Evolutionary conservation across 2,113 vertebrate species (phyloP), one percentile per base, ranked within the genome.

Genomic region (Eurypyga helias): DNA sequence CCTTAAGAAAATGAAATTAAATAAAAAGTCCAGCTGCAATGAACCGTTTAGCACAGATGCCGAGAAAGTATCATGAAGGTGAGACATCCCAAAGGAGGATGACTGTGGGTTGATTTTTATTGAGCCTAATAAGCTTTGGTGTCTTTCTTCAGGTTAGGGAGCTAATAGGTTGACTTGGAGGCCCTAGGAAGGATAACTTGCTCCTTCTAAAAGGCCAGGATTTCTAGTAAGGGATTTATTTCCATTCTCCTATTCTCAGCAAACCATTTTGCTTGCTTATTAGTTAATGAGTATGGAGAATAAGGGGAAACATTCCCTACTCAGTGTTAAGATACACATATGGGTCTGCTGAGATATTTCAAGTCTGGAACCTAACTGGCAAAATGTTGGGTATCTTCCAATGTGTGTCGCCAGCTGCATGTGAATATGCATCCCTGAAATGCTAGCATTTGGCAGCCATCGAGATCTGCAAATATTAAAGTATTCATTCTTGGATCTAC

Each of bases 361-460:
- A 87, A 69, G 45, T 49, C 83, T 97, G 95, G 73, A 97, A 87
- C 66, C 66, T 58, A 34, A 79, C 57, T 87, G 92, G 91, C 93
- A 93, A 95, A 82, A 61, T 11, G 13, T 28, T 95, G 92, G 66
- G 34, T 34, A 14, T 85, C 58, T 76, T 96, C 92, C 94, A 95
- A 58, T 0, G 8, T 21, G 73, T 96, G 91, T 95, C 4, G 78
- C 96, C 94, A 97, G 93, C 95, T 96, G 94, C 94, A 97, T 96
- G 97, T 93, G 95, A 97, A 97, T 97, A 95, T 95, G 96, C 95
- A 97, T 97, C 95, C 91, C 97, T 95, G 96, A 97, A 97, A 97
- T 95, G 91, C 83, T 96, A 95, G 81, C 52, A 84, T 77, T 96
- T 97, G 97, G 97, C 97, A 97, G 94, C 78, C 86, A n/a, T 38